phyloP scores from a whole-genome alignment of 1,140 invertebrate species.

The Bicyclus anynana region DNA sequence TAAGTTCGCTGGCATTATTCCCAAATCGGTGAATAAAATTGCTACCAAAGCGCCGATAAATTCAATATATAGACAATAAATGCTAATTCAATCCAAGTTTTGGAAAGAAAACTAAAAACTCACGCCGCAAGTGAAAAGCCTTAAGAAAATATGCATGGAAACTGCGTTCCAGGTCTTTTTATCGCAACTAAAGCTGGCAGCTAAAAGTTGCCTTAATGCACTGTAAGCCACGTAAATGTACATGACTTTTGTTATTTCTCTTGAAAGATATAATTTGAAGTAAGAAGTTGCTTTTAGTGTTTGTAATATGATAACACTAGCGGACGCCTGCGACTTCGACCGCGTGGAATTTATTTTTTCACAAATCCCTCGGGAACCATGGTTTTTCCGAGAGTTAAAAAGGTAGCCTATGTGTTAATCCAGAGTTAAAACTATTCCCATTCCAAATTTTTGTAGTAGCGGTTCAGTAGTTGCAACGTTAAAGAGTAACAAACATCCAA shows the following conservation, averaged over 20 bases:
- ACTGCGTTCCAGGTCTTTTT: conserved; percentile 16
- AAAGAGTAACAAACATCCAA: too few relatives aligned
- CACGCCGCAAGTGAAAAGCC: conserved; percentile 32
- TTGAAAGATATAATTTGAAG: conserved; percentile 14
- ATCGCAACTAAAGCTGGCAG: conserved; percentile 20
- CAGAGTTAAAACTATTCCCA: too few relatives aligned
- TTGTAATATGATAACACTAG: not conserved
- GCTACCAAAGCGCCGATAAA: conserved; percentile 39
- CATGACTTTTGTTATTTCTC: conserved; percentile 16
- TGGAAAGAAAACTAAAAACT: conserved; percentile 43
- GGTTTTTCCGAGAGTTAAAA: too few relatives aligned
- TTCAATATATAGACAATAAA: conserved; percentile 50
- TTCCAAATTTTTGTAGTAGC: too few relatives aligned
- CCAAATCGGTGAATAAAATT: conserved; percentile 41
- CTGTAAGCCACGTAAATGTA: conserved; percentile 22
- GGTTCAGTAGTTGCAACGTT: too few relatives aligned
- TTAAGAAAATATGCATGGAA: conserved; percentile 35
- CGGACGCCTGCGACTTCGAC: too few relatives aligned
- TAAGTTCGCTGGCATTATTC: conserved; percentile 28
- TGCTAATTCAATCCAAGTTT: conserved; percentile 52
- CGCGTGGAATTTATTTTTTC: too few relatives aligned
- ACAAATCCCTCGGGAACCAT: too few relatives aligned
- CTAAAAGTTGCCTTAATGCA: conserved; percentile 25
- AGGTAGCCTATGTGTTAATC: too few relatives aligned
- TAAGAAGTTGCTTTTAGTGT: conserved; percentile 20